Base-by-base conservation (phyloP, 2,888 invertebrate genomes). In the Andrena trimmerana region DNA sequence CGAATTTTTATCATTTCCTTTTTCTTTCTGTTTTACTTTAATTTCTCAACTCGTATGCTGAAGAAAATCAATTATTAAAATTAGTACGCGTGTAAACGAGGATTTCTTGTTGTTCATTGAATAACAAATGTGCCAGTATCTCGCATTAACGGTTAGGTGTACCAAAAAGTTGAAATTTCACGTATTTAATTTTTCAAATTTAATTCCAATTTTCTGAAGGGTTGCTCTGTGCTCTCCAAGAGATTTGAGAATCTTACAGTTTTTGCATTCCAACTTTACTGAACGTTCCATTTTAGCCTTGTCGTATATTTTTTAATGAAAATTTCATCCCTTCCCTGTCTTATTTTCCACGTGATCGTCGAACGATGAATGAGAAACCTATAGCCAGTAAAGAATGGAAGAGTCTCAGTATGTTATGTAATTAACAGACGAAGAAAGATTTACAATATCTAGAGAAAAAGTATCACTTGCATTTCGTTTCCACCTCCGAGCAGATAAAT, bases 241-340 rank as follows among this genome's bases (percentile, higher is more conserved):
- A n/a, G 29, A 48, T 57, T 24, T 27, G 8, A 62, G 10, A 31
- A 62, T 10, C 24, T 57, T 57, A 27, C 57, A 57, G 24, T 36
- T 8, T 59, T 67, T 31, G 24, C 75, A 75, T 69, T 75, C 68
- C 52, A 54, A 36, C 0, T 67, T 67, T 50, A 62, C 42, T 57
- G 27, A 57, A 20, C 42, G 33, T 29, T 7, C 31, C 42, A 27
- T 36, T 69, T 13, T 5, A 24, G 7, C 10, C 2, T 62, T 63
- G 42, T 1, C 16, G 31, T 16, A 50, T n/a, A 8, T 20, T 27
- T 48, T 69, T 13, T 1, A 1, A 42, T 13, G 36, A 63, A 57
- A 57, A 57, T 57, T 1, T 7, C 27, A 16, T 13, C 42, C 6
- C 13, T 16, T 8, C 29, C 16, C 29, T 68, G 7, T 24, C 31